Conservation (phyloP, 2,113 vertebrate species). For the Azemiops feae region DNA sequence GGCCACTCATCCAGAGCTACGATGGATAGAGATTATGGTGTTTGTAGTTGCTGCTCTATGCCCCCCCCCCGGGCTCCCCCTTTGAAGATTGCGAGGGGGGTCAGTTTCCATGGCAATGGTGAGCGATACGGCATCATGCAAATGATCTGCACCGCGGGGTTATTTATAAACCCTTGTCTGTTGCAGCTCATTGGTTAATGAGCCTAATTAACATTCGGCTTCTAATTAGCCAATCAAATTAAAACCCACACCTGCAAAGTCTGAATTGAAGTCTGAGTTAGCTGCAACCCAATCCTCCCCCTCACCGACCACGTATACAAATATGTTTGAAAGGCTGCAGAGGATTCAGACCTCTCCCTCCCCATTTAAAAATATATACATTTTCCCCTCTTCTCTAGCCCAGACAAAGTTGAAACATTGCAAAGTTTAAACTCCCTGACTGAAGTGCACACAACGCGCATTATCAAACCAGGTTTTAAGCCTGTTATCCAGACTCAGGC, state of each 20-base stretch:
- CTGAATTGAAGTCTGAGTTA: slow-evolving; percentile 59
- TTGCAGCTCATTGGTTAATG: slow-evolving; percentile 72
- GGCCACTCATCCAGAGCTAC: neutral
- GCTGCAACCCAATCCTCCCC: neutral
- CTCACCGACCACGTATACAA: neutral
- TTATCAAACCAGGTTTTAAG: neutral
- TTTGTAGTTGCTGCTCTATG: neutral
- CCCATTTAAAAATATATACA: neutral
- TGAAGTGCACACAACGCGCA: neutral
- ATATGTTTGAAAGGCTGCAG: neutral
- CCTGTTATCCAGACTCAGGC: neutral
- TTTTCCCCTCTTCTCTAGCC: neutral
- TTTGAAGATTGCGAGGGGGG: neutral
- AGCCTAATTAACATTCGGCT: slow-evolving; percentile 70
- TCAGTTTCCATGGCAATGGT: slow-evolving; percentile 15
- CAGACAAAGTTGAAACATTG: neutral
- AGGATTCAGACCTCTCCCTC: neutral
- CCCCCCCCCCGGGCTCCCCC: neutral
- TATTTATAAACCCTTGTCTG: slow-evolving; percentile 69
- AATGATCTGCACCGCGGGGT: slow-evolving; percentile 42
- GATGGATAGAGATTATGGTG: neutral
- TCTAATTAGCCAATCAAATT: slow-evolving; percentile 79
- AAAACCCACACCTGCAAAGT: slow-evolving; percentile 73
- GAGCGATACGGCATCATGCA: slow-evolving; percentile 30
- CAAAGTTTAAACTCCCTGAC: neutral